These are phyloP conservation scores for Gulo gulo DNA, from an alignment of 2,113 vertebrate genomes.

Conservation along the genomic window DNA sequence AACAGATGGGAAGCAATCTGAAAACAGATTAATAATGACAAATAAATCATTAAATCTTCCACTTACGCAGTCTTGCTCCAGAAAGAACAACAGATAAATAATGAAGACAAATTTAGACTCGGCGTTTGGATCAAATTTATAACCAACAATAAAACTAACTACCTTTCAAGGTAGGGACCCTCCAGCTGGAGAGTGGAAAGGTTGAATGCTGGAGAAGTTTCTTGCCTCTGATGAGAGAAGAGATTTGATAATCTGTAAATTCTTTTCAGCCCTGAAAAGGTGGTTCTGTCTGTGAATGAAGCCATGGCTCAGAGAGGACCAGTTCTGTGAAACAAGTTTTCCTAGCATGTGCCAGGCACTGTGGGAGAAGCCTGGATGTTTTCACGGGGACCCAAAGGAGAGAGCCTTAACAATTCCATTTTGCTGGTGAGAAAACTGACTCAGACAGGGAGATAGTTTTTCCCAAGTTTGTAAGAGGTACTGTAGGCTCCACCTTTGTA, in stretches of 20 bases:
- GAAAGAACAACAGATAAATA: slow-evolving; percentile 18
- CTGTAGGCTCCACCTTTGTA: neutral
- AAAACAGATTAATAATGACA: neutral
- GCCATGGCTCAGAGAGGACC: neutral
- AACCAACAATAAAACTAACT: neutral
- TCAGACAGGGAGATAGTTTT: neutral
- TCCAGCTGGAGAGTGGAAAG: neutral
- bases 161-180: neutral
- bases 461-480: neutral
- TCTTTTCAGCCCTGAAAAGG: neutral
- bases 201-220: neutral
- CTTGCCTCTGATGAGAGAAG: neutral
- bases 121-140: neutral
- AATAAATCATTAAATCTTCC: neutral
- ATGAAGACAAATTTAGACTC: neutral
- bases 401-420: neutral
- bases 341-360: too few species aligned
- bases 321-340: fast-evolving
- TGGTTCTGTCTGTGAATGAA: neutral
- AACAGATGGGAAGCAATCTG: neutral
- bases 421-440: neutral
- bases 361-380: neutral
- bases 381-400: neutral
- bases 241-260: neutral
- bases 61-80: neutral